Evolutionary conservation across 2,888 invertebrate genomes (phyloP), one percentile per base, ranked within the genome.

Genomic region (Eumerus sabulonum): DNA sequence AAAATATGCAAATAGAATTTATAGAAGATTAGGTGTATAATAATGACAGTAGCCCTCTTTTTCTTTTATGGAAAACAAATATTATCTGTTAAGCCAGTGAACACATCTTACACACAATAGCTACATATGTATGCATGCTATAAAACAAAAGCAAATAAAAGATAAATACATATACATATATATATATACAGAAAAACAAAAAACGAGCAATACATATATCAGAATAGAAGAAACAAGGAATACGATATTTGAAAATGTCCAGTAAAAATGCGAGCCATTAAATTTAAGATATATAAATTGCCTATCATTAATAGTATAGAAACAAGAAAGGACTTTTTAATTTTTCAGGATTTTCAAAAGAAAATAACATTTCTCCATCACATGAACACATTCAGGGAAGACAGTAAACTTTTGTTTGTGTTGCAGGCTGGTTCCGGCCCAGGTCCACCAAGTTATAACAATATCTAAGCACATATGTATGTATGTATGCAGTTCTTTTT

Each of bases 271-370:
- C 19, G 3, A 60, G 71, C 71, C 66, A 71, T 77, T 77, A 67
- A 54, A 62, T 77, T 71, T 77, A 77, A 77, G 71, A 77, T 62
- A 77, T 77, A 77, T 71, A 77, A 77, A 77, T 77, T 67, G 62
- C 51, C 56, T 56, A 62, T 62, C 76, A 77, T 77, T 77, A 77
- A 77, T 77, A 71, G 66, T 60, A 71, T 67, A 77, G 66, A 77
- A 77, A 77, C 66, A 77, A 77, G 27, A 27, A 71, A 77, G 66
- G 71, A 71, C 76, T 76, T 71, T 60, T 70, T 73, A 40, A 40
- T 48, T 57, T 56, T 74, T 53, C 44, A 62, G 50, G 48, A 44
- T 66, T 77, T 59, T 71, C 53, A 64, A 71, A 13, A 35, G 45
- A 64, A 54, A 38, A 53, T n/a, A 56, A 71, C 66, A 59, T 60